A percentile compares a stretch with the other conserved stretches of the same genome.
Conservation (phyloP, 2,797 vertebrate species). For the Trachurus trachurus region DNA sequence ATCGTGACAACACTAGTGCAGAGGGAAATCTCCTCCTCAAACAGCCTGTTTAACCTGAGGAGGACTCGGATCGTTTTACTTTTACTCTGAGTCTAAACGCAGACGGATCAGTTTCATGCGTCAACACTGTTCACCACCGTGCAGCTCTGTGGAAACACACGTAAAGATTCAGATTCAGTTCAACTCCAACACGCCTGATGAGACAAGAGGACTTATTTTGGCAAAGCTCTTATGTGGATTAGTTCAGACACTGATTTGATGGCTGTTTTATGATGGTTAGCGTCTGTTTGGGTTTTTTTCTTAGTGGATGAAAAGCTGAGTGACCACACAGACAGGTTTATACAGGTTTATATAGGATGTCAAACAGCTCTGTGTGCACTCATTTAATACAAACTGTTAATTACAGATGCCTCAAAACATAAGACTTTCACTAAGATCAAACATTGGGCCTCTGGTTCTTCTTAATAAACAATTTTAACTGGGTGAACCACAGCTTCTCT, state of each 20-base stretch:
- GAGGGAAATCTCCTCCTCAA: neutral
- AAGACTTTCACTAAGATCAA: neutral
- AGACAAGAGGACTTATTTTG: conserved; percentile 47
- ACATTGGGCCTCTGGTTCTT: neutral
- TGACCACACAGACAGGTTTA: neutral
- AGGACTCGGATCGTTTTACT: neutral
- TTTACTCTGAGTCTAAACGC: neutral
- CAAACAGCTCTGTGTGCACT: neutral
- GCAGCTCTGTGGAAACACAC: neutral
- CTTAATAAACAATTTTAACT: neutral
- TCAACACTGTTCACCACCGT: neutral
- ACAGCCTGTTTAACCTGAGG: neutral
- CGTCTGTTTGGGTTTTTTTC: neutral
- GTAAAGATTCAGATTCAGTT: conserved; percentile 5
- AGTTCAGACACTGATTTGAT: conserved; percentile 57
- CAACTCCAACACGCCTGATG: conserved; percentile 5
- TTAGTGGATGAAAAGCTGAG: neutral
- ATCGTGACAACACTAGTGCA: too few species aligned
- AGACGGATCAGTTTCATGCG: neutral
- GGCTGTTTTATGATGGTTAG: conserved; percentile 34
- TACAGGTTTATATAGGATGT: too few species aligned
- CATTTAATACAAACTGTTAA: neutral
- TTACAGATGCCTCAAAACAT: too few species aligned
- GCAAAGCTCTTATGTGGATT: conserved; percentile 65
- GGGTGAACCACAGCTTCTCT: neutral